Percentiles rank a stretch among this genome's conserved stretches.
phyloP scores from a whole-genome alignment of 1,140 invertebrate genomes.

The Mizuhopecten yessoensis region DNA sequence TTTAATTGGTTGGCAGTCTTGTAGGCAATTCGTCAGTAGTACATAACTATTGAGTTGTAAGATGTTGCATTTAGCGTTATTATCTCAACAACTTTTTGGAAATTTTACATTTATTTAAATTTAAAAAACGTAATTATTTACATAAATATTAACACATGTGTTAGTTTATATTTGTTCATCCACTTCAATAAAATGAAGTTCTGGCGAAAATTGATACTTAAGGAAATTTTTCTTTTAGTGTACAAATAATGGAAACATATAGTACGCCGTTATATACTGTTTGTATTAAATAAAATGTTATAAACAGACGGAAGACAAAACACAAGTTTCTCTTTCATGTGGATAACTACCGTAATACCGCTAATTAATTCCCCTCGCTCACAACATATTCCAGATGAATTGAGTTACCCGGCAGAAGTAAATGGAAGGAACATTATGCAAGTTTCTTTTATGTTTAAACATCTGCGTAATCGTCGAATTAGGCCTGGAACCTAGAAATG shows the following conservation, averaged over 20 bases:
- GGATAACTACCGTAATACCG: slow-evolving; percentile 2
- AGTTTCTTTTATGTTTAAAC: slow-evolving; percentile 30
- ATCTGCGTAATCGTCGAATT: background rate
- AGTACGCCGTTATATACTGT: background rate
- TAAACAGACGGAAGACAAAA: background rate
- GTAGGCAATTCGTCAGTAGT: background rate
- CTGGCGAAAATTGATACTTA: slow-evolving; percentile 27
- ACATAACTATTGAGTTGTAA: background rate
- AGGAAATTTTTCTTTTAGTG: slow-evolving; percentile 34
- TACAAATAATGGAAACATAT: background rate
- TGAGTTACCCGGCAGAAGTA: background rate
- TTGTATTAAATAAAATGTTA: slow-evolving; percentile 7
- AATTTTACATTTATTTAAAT: background rate
- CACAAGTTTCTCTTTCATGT: slow-evolving; percentile 14
- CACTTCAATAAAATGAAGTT: slow-evolving; percentile 14
- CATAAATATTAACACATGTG: slow-evolving; percentile 39
- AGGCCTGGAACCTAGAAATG: background rate
- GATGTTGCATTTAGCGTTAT: background rate
- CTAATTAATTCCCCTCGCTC: slow-evolving; percentile 33
- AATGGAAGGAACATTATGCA: slow-evolving; percentile 26
- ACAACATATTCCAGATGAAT: slow-evolving; percentile 10
- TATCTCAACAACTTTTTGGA: background rate
- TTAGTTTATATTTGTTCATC: background rate
- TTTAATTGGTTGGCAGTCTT: background rate
- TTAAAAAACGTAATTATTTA: slow-evolving; percentile 21